A percentile compares a stretch with the other conserved stretches of the same genome.
These are phyloP conservation scores for Heliothis virescens DNA, from an alignment of 1,140 invertebrate genomes.

Conservation along the genomic window DNA sequence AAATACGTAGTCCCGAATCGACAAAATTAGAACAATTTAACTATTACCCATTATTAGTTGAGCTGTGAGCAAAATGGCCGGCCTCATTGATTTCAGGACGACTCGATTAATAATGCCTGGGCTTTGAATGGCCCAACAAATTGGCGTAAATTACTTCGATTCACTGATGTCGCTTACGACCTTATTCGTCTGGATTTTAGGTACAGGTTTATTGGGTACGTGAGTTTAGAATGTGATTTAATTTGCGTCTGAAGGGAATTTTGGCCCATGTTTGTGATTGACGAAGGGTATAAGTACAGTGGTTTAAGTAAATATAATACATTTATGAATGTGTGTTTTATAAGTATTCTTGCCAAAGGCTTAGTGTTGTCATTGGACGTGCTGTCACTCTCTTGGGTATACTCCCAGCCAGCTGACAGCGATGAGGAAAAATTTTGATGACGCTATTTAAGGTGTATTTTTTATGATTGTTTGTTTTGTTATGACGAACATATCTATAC, in stretches of 20 bases:
- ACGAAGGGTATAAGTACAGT: too few relatives aligned
- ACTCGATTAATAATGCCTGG: slow-evolving; percentile 25
- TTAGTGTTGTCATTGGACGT: too few relatives aligned
- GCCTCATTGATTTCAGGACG: slow-evolving; percentile 31
- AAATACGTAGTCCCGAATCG: background rate
- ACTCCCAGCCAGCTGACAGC: too few relatives aligned
- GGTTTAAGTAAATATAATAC: too few relatives aligned
- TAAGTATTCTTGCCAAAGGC: too few relatives aligned
- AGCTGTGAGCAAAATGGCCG: slow-evolving; percentile 30
- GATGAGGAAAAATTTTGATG: too few relatives aligned
- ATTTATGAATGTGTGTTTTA: too few relatives aligned
- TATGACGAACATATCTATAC: too few relatives aligned
- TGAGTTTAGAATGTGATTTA: slow-evolving; percentile 20
- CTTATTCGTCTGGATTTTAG: background rate
- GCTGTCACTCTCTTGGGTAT: too few relatives aligned
- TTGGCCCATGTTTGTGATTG: background rate
- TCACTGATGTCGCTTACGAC: slow-evolving; percentile 27
- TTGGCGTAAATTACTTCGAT: slow-evolving; percentile 48
- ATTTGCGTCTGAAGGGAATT: background rate
- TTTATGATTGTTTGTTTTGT: too few relatives aligned
- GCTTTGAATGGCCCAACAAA: slow-evolving; percentile 40
- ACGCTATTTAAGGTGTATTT: too few relatives aligned
- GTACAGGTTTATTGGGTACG: background rate
- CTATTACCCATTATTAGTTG: slow-evolving; percentile 25
- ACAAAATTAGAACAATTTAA: slow-evolving; percentile 35